Base-by-base conservation (phyloP, 1,140 invertebrate species). In the Reticulitermes speratus region DNA sequence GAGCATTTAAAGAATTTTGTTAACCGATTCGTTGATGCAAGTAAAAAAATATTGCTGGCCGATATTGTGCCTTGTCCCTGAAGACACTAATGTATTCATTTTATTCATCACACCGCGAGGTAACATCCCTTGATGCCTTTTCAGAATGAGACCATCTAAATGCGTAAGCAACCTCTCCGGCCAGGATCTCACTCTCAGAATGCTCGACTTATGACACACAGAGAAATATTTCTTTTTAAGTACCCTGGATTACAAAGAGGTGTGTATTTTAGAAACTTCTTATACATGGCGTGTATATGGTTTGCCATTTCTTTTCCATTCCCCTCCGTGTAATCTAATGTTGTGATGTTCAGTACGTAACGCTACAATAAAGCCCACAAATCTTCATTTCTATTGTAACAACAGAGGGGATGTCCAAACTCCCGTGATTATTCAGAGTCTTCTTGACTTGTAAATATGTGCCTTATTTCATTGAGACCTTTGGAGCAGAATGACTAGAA, bases 211-310 rank as follows among this genome's bases (percentile, higher is more conserved):
- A 75, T 75, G 65, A 75, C 65, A 75, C 65, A 9, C 25, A 30
- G 65, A 75, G 65, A 75, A 30, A 75, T 75, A 75, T 75, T 75
- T 75, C 65, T 75, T 75, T 75, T 75, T 75, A 75, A 75, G 65
- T 75, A 30, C n/a, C n/a, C n/a, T 30, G 12, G 65, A 30, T 75
- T 75, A 75, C 65, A 75, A 75, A 75, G 65, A n/a, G 6, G n/a
- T 25, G 25, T 25, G 25, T 19, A 65, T 65, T 65, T n/a, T 23
- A 19, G 21, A 65, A 19, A 65, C 59, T 12, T 75, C 65, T n/a
- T 30, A 75, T 16, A 30, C n/a, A 30, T 30, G 25, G 25, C 14
- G 65, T 75, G 65, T 75, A 30, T 75, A 75, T 75, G n/a, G 65
- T 25, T 75, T 75, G 30, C 65, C 25, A 75, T 75, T 75, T 30